Percentiles rank a stretch among this genome's conserved stretches.
phyloP scores from a whole-genome alignment of 1,140 invertebrate genomes.

The Anagrus nilaparvatae region DNA sequence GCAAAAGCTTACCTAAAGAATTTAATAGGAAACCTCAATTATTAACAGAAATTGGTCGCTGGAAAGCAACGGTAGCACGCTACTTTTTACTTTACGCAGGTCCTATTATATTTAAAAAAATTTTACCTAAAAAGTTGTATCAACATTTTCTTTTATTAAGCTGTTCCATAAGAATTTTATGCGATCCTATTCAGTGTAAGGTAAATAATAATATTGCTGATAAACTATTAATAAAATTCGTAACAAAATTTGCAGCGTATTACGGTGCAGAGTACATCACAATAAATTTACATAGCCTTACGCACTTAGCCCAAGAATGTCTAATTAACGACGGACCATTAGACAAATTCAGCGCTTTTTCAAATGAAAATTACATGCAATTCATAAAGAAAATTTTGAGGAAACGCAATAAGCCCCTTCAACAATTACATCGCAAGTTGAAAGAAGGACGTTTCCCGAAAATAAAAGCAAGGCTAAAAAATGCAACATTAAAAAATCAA shows the following conservation, averaged over 20 bases:
- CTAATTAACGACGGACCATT: constrained; percentile 8
- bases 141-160: constrained; percentile 15
- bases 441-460: background rate
- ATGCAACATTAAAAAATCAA: background rate
- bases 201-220: constrained; percentile 9
- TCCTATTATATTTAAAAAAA: constrained; percentile 8
- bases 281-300: constrained; percentile 15
- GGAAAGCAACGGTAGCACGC: constrained; percentile 16
- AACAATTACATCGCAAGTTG: constrained; percentile 9
- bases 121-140: constrained; percentile 6
- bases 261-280: constrained; percentile 10
- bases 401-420: constrained; percentile 9
- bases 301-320: constrained; percentile 13
- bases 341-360: constrained; percentile 15
- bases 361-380: constrained; percentile 16
- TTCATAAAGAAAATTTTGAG: constrained; percentile 12
- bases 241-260: constrained; percentile 1
- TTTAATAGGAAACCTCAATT: constrained; percentile 12
- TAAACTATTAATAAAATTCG: constrained; percentile 11
- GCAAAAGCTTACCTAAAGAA: constrained; percentile 7
- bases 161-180: constrained; percentile 18
- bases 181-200: constrained; percentile 5
- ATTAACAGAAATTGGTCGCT: background rate
- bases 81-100: constrained; percentile 16
- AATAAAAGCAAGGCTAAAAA: background rate